Evolutionary conservation across 1,140 invertebrate genomes (phyloP), one percentile per base, ranked within the genome.

Genomic region (Cotesia vestalis): DNA sequence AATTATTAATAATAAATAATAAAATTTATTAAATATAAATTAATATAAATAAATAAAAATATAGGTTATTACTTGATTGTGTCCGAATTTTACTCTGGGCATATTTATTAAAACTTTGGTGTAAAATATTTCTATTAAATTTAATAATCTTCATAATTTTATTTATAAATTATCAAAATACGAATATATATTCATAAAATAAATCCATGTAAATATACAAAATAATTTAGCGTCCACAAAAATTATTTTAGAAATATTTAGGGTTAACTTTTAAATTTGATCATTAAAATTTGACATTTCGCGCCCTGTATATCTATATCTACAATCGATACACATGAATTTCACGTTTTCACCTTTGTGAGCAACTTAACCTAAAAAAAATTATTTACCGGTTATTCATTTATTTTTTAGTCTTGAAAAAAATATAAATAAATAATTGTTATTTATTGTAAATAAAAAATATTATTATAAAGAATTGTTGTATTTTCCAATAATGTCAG

Each of bases 91-190:
- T 61, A 61, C 59, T 20, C 62, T 14, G 34, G 11, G 38, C 62
- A 64, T 64, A 64, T 64, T 64, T n/a, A 40, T 40, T 9, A 38
- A n/a, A 34, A 14, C 5, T 34, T 8, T 64, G 6, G 34, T 40
- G 34, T 38, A 14, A 14, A 11, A 64, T 14, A 64, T n/a, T 64
- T 6, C 11, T 64, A 40, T 8, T 61, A 12, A 64, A 64, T 38
- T 64, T 20, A 40, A 38, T 64, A 38, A 64, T 64, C 34, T 36
- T 64, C 62, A 64, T 64, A 64, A 14, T 64, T 64, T 40, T 40
- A 40, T 64, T n/a, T n/a, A n/a, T n/a, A 12, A 40, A 64, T 12
- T 40, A 40, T 34, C 27, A 27, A 27, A 27, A 17, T 3, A 12
- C 3, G 3, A 11, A 17, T 27, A 11, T 63, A 40, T 64, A 14